Conservation (phyloP, 2,113 vertebrate species). For the Coptodon rendalli region DNA sequence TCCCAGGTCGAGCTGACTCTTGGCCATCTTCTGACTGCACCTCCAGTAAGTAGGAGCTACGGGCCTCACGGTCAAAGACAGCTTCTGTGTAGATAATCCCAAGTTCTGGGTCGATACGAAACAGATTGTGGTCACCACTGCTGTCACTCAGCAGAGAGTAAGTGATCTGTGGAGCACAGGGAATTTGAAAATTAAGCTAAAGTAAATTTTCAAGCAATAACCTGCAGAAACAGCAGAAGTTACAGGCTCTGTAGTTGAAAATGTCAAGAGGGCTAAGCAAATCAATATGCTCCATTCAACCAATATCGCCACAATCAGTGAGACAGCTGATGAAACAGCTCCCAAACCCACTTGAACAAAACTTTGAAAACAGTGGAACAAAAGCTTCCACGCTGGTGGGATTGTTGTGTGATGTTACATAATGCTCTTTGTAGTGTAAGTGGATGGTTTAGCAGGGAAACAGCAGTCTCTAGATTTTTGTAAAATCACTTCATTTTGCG, state of each 20-base stretch:
- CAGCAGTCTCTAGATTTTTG: background rate
- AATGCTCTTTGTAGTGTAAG: background rate
- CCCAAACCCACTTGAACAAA: background rate
- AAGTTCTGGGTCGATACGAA: constrained; percentile 75
- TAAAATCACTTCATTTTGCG: background rate
- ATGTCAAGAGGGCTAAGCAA: constrained; percentile 6
- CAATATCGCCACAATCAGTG: background rate
- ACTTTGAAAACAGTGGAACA: background rate
- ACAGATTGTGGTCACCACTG: constrained; percentile 78
- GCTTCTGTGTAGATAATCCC: constrained; percentile 81
- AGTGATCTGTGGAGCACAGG: constrained; percentile 72
- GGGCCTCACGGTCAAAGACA: constrained; percentile 84
- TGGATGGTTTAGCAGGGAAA: background rate
- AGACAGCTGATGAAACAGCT: background rate
- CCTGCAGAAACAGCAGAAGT: background rate
- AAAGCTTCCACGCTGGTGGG: background rate
- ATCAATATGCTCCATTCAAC: constrained; percentile 8
- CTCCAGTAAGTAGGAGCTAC: constrained; percentile 82
- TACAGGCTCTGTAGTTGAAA: background rate
- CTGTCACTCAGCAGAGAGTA: constrained; percentile 83
- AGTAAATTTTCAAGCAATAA: background rate
- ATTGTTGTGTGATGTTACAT: background rate
- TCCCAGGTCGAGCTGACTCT: constrained; percentile 84
- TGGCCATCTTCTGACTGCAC: constrained; percentile 81
- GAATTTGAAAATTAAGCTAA: background rate